phyloP scores from a whole-genome alignment of 2,888 invertebrate species.

The Pristionchus exspectatus region DNA sequence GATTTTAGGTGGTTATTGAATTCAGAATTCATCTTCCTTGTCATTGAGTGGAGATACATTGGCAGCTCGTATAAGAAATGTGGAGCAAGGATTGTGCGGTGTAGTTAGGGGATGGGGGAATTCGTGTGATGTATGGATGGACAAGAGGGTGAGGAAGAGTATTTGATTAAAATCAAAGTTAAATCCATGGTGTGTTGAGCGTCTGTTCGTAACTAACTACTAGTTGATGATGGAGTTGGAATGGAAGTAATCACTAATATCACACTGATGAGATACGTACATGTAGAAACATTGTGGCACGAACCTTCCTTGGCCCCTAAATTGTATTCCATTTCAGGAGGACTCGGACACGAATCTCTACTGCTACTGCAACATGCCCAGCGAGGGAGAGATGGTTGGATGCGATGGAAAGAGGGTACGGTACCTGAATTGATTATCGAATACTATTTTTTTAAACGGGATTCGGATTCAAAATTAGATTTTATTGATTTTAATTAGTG shows the following conservation, averaged over 20 bases:
- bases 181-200: too few species aligned
- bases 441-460: too few species aligned
- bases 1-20: not conserved
- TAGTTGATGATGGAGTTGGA: too few species aligned
- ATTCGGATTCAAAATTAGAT: too few species aligned
- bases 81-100: too few species aligned
- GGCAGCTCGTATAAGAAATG: too few species aligned
- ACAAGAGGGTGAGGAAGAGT: slow-evolving; percentile 55
- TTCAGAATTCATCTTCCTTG: too few species aligned
- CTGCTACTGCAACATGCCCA: slow-evolving; percentile 78
- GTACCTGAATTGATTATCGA: not conserved
- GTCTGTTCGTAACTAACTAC: too few species aligned
- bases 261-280: not conserved
- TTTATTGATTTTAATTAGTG: too few species aligned
- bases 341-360: slow-evolving; percentile 42
- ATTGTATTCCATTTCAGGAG: not conserved
- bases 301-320: not conserved
- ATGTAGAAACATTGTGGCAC: not conserved
- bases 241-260: too few species aligned
- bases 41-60: too few species aligned
- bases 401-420: slow-evolving; percentile 95
- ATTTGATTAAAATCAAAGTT: not conserved
- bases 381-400: slow-evolving; percentile 98
- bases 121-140: not conserved
- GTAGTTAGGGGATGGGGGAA: not conserved